These are phyloP conservation scores for Allacma fusca DNA, from an alignment of 2,888 invertebrate genomes.

Conservation along the genomic window DNA sequence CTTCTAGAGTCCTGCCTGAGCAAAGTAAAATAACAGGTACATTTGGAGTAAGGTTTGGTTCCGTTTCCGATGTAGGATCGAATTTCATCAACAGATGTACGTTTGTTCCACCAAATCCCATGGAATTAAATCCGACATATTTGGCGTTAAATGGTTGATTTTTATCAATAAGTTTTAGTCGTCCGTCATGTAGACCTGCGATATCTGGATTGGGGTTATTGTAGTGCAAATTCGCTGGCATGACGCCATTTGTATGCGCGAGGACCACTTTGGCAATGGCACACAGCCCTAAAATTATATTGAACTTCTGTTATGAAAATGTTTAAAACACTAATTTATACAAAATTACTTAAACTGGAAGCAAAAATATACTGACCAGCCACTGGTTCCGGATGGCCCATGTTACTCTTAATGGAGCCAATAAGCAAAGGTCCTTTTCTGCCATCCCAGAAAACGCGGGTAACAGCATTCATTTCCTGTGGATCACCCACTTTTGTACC, in stretches of 20 bases:
- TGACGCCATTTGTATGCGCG: conserved; percentile 68
- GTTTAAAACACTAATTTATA: too few relatives aligned
- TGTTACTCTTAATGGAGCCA: conserved; percentile 82
- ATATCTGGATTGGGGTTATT: conserved; percentile 83
- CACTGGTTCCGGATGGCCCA: conserved; percentile 79
- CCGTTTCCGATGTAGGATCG: too few relatives aligned
- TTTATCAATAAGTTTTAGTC: conserved; percentile 30
- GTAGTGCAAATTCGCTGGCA: conserved; percentile 93
- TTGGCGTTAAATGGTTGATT: conserved; percentile 83
- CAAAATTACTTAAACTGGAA: too few relatives aligned
- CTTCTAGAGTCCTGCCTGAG: too few relatives aligned
- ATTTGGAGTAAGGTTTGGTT: neutral
- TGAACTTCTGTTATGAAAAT: too few relatives aligned
- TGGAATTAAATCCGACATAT: conserved; percentile 92
- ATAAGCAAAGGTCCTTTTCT: conserved; percentile 75
- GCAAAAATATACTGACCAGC: too few relatives aligned
- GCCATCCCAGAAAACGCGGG: conserved; percentile 75
- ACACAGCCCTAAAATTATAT: conserved; percentile 67
- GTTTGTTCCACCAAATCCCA: conserved; percentile 97
- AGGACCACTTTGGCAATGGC: conserved; percentile 77
- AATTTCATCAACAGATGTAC: conserved; percentile 80
- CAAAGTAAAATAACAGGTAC: neutral
- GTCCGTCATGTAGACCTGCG: conserved; percentile 71
- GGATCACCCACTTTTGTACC: conserved; percentile 96
- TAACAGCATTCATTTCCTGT: conserved; percentile 93